phyloP scores from a whole-genome alignment of 2,797 vertebrate genomes.

The Salarias fasciatus region DNA sequence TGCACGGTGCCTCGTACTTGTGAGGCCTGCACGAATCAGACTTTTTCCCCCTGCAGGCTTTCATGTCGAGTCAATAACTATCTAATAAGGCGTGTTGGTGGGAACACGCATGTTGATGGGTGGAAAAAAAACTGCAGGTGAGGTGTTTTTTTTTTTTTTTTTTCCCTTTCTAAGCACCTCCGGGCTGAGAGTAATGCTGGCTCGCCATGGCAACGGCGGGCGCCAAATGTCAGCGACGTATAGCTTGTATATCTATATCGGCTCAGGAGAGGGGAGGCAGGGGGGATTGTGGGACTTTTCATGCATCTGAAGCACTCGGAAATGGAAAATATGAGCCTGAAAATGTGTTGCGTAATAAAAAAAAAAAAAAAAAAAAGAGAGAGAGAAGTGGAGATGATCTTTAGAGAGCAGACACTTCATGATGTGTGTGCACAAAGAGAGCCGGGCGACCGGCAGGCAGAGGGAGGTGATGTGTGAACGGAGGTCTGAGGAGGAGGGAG shows the following conservation, averaged over 20 bases:
- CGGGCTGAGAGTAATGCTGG: slow-evolving; percentile 31
- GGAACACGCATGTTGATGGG: slow-evolving; percentile 34
- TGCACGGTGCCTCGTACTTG: slow-evolving; percentile 1
- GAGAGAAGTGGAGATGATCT: neutral
- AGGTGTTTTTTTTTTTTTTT: neutral
- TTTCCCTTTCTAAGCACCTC: slow-evolving; percentile 17
- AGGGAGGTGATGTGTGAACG: slow-evolving; percentile 9
- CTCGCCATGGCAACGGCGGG: slow-evolving; percentile 58
- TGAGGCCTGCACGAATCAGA: slow-evolving; percentile 12
- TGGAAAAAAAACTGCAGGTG: slow-evolving; percentile 28
- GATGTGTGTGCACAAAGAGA: slow-evolving; percentile 3
- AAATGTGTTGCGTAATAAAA: neutral
- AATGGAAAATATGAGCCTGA: neutral
- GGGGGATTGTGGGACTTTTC: neutral
- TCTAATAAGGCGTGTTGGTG: slow-evolving; percentile 41
- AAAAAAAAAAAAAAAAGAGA: no score
- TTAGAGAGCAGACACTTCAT: slow-evolving; percentile 16
- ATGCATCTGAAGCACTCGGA: neutral
- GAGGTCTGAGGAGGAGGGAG: slow-evolving; percentile 6
- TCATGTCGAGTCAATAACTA: slow-evolving; percentile 51
- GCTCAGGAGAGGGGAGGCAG: slow-evolving; percentile 20
- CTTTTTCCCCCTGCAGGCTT: slow-evolving; percentile 19
- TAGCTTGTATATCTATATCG: slow-evolving; percentile 3
- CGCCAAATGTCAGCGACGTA: slow-evolving; percentile 41
- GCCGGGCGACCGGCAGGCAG: slow-evolving; percentile 49